Percentiles rank a stretch among this genome's conserved stretches.
Conservation (phyloP, 2,888 invertebrate genomes). For the Calameuta pallipes region DNA sequence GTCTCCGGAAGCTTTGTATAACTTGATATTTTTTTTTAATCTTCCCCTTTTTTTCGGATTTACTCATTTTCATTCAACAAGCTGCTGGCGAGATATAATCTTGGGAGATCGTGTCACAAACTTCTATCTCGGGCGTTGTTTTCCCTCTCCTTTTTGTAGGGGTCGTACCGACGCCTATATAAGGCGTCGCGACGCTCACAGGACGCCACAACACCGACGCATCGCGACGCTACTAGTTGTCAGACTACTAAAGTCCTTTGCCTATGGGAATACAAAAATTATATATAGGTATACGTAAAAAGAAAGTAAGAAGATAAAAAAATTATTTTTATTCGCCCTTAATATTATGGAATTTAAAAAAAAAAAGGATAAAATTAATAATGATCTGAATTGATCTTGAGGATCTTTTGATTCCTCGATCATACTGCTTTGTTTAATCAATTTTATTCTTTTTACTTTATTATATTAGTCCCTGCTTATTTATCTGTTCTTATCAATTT, state of each 20-base stretch:
- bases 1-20: background rate
- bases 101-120: background rate
- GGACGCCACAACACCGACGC: constrained; percentile 36
- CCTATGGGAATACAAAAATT: background rate
- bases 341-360: background rate
- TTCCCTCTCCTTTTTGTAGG: constrained; percentile 21
- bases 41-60: background rate
- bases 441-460: background rate
- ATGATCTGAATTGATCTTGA: background rate
- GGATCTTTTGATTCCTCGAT: background rate
- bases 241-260: background rate
- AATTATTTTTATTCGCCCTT: background rate
- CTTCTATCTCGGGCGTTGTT: constrained; percentile 1
- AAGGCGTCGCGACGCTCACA: constrained; percentile 33
- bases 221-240: constrained; percentile 25
- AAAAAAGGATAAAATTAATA: background rate
- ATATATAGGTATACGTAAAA: background rate
- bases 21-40: background rate
- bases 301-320: background rate
- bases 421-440: background rate
- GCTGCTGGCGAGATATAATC: background rate
- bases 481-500: background rate
- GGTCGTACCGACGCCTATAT: constrained; percentile 32
- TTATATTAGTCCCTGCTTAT: background rate
- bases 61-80: background rate